Evolutionary conservation across 1,140 invertebrate species (phyloP), one percentile per base, ranked within the genome.

Genomic region (Plectus sambesii): DNA sequence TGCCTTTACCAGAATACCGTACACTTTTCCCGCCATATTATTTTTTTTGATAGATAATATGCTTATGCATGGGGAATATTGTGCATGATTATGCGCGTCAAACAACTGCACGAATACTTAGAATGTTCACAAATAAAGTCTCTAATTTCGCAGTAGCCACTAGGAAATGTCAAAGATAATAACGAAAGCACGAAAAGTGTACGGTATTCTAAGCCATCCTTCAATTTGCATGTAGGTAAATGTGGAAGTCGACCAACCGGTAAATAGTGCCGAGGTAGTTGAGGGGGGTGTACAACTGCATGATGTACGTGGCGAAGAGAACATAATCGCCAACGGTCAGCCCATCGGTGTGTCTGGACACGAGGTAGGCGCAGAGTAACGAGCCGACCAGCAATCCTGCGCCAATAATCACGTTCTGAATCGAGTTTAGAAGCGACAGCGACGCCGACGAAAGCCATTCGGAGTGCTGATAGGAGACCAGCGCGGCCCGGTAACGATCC

Each of bases 211-310:
- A 40, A 6, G 12, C 6, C 17, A 17, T 24, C 17, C 12, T n/a
- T n/a, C n/a, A n/a, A 44, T 38, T n/a, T n/a, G n/a, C 26, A 30
- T 6, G 42, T 17, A 17, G 12, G 12, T 17, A 33, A 33, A 33
- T 33, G 12, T 17, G 30, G 30, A 40, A 40, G 17, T 51, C 49
- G 53, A 70, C 86, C 84, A n/a, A n/a, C n/a, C 87, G 82, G 64
- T 97, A 97, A 70, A 90, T 92, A n/a, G 89, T 93, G 15, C 90
- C 92, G 69, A 97, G 88, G 81, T 84, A 96, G 73, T 96, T 96
- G 1, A 97, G 71, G 0, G 90, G 90, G 19, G 84, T 82, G 66
- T 94, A 94, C n/a, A 97, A 71, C 68, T 96, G 89, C 40, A 87
- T 79, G n/a, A 96, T 83, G 61, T 96, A 94, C 15, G 84, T 84